Evolutionary conservation across 2,888 invertebrate genomes (phyloP).

Genomic region (Synanthedon vespiformis): DNA sequence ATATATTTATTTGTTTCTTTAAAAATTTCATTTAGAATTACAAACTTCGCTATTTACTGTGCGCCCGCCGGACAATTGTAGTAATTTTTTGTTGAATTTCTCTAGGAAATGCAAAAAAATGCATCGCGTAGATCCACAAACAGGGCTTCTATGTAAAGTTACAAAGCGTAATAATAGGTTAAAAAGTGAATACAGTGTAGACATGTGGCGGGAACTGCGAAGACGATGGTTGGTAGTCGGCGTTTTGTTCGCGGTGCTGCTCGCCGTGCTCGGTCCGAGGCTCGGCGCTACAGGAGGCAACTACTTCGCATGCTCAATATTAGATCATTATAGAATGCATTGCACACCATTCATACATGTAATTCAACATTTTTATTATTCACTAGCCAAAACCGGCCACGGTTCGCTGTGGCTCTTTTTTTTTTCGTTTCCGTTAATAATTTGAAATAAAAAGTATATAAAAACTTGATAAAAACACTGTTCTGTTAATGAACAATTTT

Average conservation of each 20-base stretch:
- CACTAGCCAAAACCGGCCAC: not conserved
- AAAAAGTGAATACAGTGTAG: slow-evolving; percentile 25
- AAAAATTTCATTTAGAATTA: too few relatives aligned
- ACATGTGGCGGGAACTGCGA: slow-evolving; percentile 32
- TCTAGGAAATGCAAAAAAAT: slow-evolving; percentile 1
- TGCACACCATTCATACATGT: slow-evolving; percentile 26
- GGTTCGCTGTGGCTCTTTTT: too few relatives aligned
- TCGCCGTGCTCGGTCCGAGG: slow-evolving; percentile 41
- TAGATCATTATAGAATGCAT: slow-evolving; percentile 51
- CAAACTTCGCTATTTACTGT: too few relatives aligned
- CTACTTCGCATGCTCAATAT: slow-evolving; percentile 41
- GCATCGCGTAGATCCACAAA: slow-evolving; percentile 8
- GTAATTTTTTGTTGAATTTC: not conserved
- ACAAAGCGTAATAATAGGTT: slow-evolving; percentile 6
- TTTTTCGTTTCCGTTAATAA: too few relatives aligned
- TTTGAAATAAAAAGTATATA: too few relatives aligned
- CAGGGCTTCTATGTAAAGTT: slow-evolving; percentile 11
- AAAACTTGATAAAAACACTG: too few relatives aligned
- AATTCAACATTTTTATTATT: slow-evolving; percentile 1
- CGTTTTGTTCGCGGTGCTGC: slow-evolving; percentile 31
- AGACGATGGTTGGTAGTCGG: slow-evolving; percentile 44
- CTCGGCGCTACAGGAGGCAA: slow-evolving; percentile 58
- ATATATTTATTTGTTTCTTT: too few relatives aligned
- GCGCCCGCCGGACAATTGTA: not conserved
- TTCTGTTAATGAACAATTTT: too few relatives aligned